These are phyloP conservation scores for Halcyon chelicuti DNA, from an alignment of 2,797 vertebrate genomes.

Conservation along the genomic window DNA sequence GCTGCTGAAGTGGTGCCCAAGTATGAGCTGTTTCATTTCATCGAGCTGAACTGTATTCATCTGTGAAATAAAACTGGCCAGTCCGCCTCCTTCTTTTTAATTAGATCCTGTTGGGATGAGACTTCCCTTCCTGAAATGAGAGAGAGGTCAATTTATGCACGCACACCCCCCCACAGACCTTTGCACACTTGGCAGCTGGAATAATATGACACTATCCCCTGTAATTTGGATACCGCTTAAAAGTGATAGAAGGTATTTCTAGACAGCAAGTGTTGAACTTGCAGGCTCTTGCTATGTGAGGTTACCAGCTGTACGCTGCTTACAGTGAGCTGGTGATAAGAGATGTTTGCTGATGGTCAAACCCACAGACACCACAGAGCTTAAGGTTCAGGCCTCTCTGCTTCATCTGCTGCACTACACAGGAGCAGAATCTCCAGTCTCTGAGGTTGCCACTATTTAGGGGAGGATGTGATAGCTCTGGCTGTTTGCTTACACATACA, in stretches of 20 bases:
- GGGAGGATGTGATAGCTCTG: not conserved
- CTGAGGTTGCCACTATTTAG: rapidly evolving
- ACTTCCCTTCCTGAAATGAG: constrained; percentile 4
- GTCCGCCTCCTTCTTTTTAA: not conserved
- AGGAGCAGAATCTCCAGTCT: not conserved
- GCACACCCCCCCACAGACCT: not conserved
- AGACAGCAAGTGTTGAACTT: not conserved
- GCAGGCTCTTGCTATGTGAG: not conserved
- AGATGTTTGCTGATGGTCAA: not conserved
- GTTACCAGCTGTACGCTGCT: not conserved
- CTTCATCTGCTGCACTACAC: not conserved
- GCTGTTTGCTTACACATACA: not conserved
- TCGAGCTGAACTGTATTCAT: not conserved
- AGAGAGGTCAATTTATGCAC: not conserved
- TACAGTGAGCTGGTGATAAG: not conserved
- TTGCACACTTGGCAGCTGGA: not conserved
- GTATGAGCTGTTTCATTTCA: not conserved
- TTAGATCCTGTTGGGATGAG: constrained; percentile 11
- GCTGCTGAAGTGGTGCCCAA: not conserved
- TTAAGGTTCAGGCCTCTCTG: not conserved
- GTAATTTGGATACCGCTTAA: not conserved
- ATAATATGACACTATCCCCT: not conserved
- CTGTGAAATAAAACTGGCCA: not conserved
- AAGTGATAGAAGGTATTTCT: not conserved
- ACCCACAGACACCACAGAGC: not conserved